phyloP scores from a whole-genome alignment of 2,888 invertebrate species.

The Stictocephala bisonia region DNA sequence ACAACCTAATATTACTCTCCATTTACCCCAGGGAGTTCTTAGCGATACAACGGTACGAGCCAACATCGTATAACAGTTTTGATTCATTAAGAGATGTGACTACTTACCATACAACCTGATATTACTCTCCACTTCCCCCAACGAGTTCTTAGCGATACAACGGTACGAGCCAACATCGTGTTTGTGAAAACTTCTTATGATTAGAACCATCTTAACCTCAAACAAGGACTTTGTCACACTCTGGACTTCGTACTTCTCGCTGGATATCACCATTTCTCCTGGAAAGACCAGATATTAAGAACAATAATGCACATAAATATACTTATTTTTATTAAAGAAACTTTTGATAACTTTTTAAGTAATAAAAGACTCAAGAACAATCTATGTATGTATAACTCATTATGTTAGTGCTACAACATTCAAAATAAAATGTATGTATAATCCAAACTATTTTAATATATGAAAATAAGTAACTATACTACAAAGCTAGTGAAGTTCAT shows the following conservation, averaged over 20 bases:
- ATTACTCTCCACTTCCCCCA: slow-evolving; percentile 89
- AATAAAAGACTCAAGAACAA: too few species aligned
- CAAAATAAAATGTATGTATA: too few species aligned
- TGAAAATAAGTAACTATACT: too few species aligned
- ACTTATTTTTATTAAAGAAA: too few species aligned
- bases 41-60: slow-evolving; percentile 87
- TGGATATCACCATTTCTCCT: slow-evolving; percentile 80
- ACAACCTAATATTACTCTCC: slow-evolving; percentile 86
- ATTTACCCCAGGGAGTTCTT: slow-evolving; percentile 90
- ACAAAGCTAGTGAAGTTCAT: too few species aligned
- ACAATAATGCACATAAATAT: too few species aligned
- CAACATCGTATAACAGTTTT: slow-evolving; percentile 70
- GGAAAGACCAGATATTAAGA: too few species aligned
- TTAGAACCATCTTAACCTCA: slow-evolving; percentile 85
- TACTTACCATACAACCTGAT: slow-evolving; percentile 86
- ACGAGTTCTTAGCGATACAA: slow-evolving; percentile 87
- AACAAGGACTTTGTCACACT: slow-evolving; percentile 78
- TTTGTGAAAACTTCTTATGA: slow-evolving; percentile 77
- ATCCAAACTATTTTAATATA: too few species aligned
- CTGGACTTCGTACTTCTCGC: slow-evolving; percentile 82
- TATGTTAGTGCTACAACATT: too few species aligned
- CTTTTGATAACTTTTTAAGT: too few species aligned
- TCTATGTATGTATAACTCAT: too few species aligned
- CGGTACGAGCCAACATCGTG: slow-evolving; percentile 85
- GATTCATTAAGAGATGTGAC: background rate